These are phyloP conservation scores for Gisinianus flammeolus DNA, from an alignment of 2,888 invertebrate species.

Conservation along the genomic window DNA sequence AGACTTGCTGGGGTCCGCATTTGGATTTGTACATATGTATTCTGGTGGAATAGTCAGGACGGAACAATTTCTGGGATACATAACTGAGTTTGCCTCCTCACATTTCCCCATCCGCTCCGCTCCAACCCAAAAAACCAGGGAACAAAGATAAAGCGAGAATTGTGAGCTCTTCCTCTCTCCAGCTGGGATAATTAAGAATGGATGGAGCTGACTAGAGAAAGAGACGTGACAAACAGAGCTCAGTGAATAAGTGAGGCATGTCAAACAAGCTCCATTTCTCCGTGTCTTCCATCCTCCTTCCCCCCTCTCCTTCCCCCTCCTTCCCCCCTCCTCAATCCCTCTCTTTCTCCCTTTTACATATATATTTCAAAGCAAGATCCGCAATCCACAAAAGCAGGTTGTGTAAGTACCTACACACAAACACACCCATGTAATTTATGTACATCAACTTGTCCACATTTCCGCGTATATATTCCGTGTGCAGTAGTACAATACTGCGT, in stretches of 20 bases:
- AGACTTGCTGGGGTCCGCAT: too few species aligned
- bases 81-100: background rate
- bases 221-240: background rate
- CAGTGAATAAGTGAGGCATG: background rate
- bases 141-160: background rate
- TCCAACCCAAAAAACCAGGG: background rate
- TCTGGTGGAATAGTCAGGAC: too few species aligned
- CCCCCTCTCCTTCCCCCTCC: background rate
- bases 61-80: too few species aligned
- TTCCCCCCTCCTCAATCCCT: background rate
- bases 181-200: slow-evolving; percentile 13
- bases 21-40: too few species aligned
- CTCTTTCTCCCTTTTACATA: background rate
- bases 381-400: background rate
- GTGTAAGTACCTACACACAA: too few species aligned
- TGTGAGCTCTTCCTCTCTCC: background rate
- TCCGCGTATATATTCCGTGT: too few species aligned
- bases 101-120: background rate
- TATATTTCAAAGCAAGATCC: background rate
- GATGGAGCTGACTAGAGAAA: background rate
- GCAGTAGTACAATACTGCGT: too few species aligned
- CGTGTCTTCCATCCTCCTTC: background rate
- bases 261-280: background rate
- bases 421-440: too few species aligned
- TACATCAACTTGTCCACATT: too few species aligned